Evolutionary conservation across 2,113 vertebrate genomes (phyloP).

Genomic region (Eulemur macaco): DNA sequence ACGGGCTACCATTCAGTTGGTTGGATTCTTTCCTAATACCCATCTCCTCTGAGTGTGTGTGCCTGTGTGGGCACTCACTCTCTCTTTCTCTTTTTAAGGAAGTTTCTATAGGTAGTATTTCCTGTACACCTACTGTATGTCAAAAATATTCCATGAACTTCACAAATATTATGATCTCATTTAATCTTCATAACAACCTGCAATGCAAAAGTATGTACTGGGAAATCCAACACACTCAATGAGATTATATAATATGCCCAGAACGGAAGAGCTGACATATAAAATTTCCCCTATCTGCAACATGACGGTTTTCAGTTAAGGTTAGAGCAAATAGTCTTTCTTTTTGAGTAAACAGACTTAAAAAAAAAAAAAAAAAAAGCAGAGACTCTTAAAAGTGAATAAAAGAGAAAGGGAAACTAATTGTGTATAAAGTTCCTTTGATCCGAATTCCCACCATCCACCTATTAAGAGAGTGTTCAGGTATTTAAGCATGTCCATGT

Average conservation of each 20-base stretch:
- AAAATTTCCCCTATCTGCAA: neutral
- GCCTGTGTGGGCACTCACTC: accelerated
- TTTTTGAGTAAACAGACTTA: neutral
- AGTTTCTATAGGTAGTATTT: neutral
- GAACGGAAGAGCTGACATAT: neutral
- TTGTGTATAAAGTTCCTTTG: neutral
- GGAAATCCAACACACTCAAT: neutral
- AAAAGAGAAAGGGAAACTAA: neutral
- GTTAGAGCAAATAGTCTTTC: neutral
- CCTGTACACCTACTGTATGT: neutral
- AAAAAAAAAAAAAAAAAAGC: neutral
- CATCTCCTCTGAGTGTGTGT: neutral
- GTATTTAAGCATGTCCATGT: neutral
- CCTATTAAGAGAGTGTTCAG: neutral
- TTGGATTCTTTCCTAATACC: neutral
- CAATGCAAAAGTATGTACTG: neutral
- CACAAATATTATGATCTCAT: neutral
- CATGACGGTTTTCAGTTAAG: neutral
- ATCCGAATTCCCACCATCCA: neutral
- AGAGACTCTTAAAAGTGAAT: neutral
- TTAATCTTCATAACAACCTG: neutral
- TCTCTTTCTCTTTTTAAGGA: neutral
- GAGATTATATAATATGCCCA: neutral
- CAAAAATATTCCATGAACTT: neutral
- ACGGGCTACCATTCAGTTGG: neutral